Conservation (phyloP, 1,140 invertebrate species). For the Charaxes varanes region DNA sequence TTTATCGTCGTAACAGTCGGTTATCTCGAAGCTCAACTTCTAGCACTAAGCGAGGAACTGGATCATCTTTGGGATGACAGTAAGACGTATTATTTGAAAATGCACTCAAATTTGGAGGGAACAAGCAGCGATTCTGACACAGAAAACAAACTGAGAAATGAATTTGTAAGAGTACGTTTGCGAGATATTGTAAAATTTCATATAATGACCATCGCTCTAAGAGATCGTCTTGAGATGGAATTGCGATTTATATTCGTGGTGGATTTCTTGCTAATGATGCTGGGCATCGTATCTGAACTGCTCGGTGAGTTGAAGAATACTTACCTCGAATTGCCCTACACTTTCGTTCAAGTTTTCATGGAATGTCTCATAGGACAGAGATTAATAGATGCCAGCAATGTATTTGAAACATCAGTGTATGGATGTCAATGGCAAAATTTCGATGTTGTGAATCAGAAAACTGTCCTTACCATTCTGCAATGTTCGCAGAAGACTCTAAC, state of each 20-base stretch:
- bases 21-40: conserved; percentile 37
- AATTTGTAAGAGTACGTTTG: conserved; percentile 24
- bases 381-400: conserved; percentile 32
- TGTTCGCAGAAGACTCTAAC: conserved; percentile 39
- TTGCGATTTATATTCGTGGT: no score
- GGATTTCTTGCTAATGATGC: neutral
- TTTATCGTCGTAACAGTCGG: conserved; percentile 29
- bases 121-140: no score
- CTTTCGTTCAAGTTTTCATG: conserved; percentile 37
- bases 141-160: conserved; percentile 22
- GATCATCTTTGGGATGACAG: conserved; percentile 28
- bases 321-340: conserved; percentile 40
- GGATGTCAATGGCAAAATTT: conserved; percentile 48
- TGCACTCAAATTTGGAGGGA: neutral
- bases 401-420: conserved; percentile 41
- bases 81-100: conserved; percentile 6
- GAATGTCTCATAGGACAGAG: conserved; percentile 46
- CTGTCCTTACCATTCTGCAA: conserved; percentile 31
- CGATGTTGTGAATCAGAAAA: conserved; percentile 33
- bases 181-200: conserved; percentile 27
- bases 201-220: conserved; percentile 20
- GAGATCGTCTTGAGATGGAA: no score
- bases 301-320: conserved; percentile 47
- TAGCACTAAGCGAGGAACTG: conserved; percentile 31
- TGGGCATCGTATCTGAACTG: conserved; percentile 26